Base-by-base conservation (phyloP, 2,797 vertebrate genomes). In the Typhlichthys subterraneus region DNA sequence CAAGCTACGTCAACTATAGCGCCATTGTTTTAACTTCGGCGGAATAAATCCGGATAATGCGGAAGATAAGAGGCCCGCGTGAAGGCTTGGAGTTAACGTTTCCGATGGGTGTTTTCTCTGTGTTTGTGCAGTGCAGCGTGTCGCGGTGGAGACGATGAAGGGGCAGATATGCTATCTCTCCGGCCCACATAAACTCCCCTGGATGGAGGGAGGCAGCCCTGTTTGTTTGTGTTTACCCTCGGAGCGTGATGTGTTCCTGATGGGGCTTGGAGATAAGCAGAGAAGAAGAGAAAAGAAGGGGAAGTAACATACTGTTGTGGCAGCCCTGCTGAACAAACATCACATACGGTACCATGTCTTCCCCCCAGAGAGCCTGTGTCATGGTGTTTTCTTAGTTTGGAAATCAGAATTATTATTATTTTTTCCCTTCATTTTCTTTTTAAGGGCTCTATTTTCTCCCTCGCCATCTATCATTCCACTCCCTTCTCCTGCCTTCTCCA, bases 221-320 rank as follows among this genome's bases (percentile, higher is more conserved):
- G 85, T 88, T 91, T 88, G 86, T 88, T 86, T 88, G 88, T 87
- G 82, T 89, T 89, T 87, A 84, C 80, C 78, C 85, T 88, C 54
- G 64, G 70, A 85, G 84, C 80, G 77, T 85, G 83, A 69, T 81
- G 70, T 84, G 86, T 84, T 84, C 86, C 77, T 63, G 83, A 89
- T 88, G 79, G 75, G 33, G 67, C 3, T 50, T 46, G 0, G 6
- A 78, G 86, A 91, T 90, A 85, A 70, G 53, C 11, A 11, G 51
- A 50, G 57, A 61, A 33, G 46, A 57, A 59, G 52, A 29, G 48
- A 53, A 17, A 9, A 50, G 59, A 0, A 4, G 31, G 13, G 38
- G 29, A 8, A 59, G 54, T 63, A 61, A 65, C 53, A 0, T 8
- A 29, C 4, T 29, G 4, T 29, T 4, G 51, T 11, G 49, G 48